Base-by-base conservation (phyloP, 1,140 invertebrate species). In the Meloidogyne exigua region DNA sequence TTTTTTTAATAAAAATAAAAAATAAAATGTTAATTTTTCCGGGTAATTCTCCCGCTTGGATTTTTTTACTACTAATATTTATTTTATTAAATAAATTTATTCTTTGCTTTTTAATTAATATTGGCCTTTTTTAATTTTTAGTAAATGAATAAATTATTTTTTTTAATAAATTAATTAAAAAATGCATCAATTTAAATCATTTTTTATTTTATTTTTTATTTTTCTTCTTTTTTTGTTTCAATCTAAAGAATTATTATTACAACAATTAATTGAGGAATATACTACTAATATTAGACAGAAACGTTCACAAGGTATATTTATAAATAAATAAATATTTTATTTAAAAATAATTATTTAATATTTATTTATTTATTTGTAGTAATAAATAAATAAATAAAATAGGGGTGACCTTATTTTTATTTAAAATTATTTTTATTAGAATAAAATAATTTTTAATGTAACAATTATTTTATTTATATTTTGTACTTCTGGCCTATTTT, bases 11-110 rank as follows among this genome's bases (percentile, higher is more conserved):
- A 57, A 57, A 18, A 57, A 57, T n/a, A 57, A n/a, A n/a, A n/a
- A n/a, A n/a, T 57, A 57, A 57, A n/a, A 57, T 57, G 49, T 57
- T 57, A 57, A 57, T 57, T n/a, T n/a, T 57, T 57, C n/a, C 18
- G 49, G 49, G 49, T n/a, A 57, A 57, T 57, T 57, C 49, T 57
- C 49, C 49, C 49, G 18, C 49, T 57, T 57, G 9, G 49, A 57
- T 57, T 57, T 57, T 57, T n/a, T 15, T 15, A 15, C 4, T 9
- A 39, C 4, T 39, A 39, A 39, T 32, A 39, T 39, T 39, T 39
- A 7, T 39, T 7, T 39, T 9, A 39, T 32, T 39, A 39, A 39
- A 39, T 39, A 39, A 39, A 39, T 39, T 39, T 39, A 39, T 39
- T 10, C 3, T 32, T 32, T 32, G 7, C 28, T 32, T 32, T 39